Conservation (phyloP, 2,113 vertebrate species). For the Grammomys surdaster region DNA sequence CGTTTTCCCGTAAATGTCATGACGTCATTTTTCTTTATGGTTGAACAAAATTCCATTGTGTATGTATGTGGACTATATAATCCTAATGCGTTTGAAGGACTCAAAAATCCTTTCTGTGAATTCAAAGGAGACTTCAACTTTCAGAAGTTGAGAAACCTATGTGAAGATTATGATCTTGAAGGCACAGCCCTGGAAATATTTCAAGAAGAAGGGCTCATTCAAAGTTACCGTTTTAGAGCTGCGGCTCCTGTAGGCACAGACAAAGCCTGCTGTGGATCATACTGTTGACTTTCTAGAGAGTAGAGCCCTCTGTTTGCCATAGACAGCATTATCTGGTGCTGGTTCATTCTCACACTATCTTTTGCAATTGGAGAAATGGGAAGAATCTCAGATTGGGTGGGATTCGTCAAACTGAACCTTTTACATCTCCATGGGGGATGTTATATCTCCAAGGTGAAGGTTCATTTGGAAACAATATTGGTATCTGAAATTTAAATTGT, state of each 20-base stretch:
- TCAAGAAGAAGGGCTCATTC: slow-evolving; percentile 1
- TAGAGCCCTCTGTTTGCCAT: neutral
- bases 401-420: neutral
- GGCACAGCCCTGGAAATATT: neutral
- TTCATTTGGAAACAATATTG: neutral
- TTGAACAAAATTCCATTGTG: neutral
- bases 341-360: neutral
- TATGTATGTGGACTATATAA: neutral
- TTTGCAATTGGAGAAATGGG: neutral
- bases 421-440: neutral
- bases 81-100: slow-evolving; percentile 11
- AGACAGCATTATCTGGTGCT: neutral
- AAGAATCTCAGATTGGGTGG: neutral
- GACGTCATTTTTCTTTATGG: slow-evolving; percentile 13
- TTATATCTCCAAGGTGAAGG: neutral
- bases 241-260: neutral
- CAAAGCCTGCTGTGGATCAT: neutral
- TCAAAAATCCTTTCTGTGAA: neutral
- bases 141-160: neutral
- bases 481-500: neutral
- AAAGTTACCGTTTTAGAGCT: neutral
- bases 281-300: neutral
- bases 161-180: neutral
- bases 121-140: slow-evolving; percentile 5
- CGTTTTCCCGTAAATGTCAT: neutral